Evolutionary conservation across 2,113 vertebrate genomes (phyloP).

Genomic region (Potamarius usumacintae): DNA sequence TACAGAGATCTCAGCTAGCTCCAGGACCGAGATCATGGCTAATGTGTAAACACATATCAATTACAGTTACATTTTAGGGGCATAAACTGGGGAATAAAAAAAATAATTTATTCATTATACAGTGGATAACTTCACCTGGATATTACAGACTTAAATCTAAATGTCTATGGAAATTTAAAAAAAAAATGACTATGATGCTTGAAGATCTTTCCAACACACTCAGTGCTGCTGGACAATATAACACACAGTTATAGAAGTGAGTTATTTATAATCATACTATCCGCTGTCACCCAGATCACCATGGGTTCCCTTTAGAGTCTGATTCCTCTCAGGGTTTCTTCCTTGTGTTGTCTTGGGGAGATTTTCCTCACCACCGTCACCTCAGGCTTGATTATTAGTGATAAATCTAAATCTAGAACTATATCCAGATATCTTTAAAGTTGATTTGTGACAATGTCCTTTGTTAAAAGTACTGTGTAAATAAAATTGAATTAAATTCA

Average conservation of each 20-base stretch:
- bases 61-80: neutral
- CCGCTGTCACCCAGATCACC: neutral
- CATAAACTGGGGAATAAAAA: neutral
- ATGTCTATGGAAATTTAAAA: neutral
- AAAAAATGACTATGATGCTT: neutral
- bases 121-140: neutral
- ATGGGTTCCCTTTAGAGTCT: neutral
- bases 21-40: neutral
- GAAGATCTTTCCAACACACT: neutral
- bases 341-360: neutral
- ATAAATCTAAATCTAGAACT: neutral
- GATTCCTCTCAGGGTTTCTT: neutral
- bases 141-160: neutral
- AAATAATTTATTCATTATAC: neutral
- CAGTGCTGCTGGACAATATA: neutral
- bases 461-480: neutral
- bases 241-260: neutral
- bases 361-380: neutral
- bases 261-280: too few species aligned
- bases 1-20: neutral
- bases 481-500: neutral
- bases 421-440: neutral
- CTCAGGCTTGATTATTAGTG: neutral
- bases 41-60: neutral
- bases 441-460: neutral